Conservation (phyloP, 1,140 invertebrate species). For the Oncopeltus fasciatus region DNA sequence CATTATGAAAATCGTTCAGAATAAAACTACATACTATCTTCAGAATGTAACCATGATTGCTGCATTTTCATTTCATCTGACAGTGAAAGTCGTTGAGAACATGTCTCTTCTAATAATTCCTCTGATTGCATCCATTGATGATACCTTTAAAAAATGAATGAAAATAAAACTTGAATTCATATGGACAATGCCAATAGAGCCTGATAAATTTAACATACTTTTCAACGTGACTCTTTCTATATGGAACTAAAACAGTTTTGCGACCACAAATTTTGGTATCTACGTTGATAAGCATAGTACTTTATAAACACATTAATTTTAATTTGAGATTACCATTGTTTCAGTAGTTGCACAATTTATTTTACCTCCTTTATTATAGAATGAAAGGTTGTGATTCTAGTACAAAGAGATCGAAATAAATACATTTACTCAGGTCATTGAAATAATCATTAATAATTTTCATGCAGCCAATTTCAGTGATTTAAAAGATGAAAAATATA, state of each 20-base stretch:
- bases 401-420: background rate
- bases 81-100: constrained; percentile 70
- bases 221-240: constrained; percentile 47
- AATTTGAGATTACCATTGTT: background rate
- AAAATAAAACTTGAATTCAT: constrained; percentile 2
- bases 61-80: constrained; percentile 87
- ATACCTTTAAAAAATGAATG: constrained; percentile 42
- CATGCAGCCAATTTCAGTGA: too few relatives aligned
- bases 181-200: constrained; percentile 12
- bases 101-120: constrained; percentile 67
- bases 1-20: too few relatives aligned
- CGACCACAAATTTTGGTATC: constrained; percentile 41
- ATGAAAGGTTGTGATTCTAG: background rate
- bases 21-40: constrained; percentile 67
- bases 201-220: constrained; percentile 37
- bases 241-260: constrained; percentile 52
- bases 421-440: background rate
- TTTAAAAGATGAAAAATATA: too few relatives aligned
- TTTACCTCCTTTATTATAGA: background rate
- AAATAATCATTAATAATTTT: too few relatives aligned
- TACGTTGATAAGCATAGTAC: constrained; percentile 40
- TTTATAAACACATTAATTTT: background rate
- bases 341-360: background rate
- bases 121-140: constrained; percentile 84
- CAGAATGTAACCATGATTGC: constrained; percentile 65